phyloP scores from a whole-genome alignment of 2,113 vertebrate species.

The Plecotus auritus region DNA sequence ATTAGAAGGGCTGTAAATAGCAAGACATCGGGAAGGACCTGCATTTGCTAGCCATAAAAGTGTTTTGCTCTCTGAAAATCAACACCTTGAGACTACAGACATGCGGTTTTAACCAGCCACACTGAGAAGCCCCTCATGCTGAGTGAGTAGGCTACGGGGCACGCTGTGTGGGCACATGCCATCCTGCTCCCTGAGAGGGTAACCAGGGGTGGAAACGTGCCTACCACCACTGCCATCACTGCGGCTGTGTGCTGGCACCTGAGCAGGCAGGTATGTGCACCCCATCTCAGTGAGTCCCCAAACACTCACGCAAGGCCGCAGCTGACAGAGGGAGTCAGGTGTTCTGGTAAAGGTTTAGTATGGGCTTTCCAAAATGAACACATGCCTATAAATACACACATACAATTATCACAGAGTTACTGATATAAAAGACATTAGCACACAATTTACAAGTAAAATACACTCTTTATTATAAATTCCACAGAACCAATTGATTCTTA shows the following conservation, averaged over 20 bases:
- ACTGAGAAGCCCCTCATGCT: rapidly evolving
- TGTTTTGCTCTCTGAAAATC: background rate
- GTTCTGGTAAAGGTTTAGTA: background rate
- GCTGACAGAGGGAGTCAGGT: background rate
- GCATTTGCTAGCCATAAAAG: background rate
- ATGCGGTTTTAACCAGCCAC: background rate
- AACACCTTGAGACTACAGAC: background rate
- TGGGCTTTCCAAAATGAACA: background rate
- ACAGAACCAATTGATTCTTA: background rate
- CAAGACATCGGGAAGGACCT: background rate
- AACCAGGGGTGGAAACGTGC: rapidly evolving
- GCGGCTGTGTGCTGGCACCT: rapidly evolving
- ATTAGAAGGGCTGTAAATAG: background rate
- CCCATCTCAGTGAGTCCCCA: background rate
- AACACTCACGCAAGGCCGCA: rapidly evolving
- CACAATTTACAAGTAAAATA: background rate
- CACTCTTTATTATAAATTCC: background rate
- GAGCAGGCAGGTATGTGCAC: rapidly evolving
- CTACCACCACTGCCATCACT: rapidly evolving
- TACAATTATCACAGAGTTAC: background rate
- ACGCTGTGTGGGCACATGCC: rapidly evolving
- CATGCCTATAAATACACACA: background rate
- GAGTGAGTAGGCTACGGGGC: background rate
- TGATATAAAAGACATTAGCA: background rate
- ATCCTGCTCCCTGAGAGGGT: rapidly evolving